phyloP scores from a whole-genome alignment of 2,797 vertebrate genomes.

The Monodelphis domestica region DNA sequence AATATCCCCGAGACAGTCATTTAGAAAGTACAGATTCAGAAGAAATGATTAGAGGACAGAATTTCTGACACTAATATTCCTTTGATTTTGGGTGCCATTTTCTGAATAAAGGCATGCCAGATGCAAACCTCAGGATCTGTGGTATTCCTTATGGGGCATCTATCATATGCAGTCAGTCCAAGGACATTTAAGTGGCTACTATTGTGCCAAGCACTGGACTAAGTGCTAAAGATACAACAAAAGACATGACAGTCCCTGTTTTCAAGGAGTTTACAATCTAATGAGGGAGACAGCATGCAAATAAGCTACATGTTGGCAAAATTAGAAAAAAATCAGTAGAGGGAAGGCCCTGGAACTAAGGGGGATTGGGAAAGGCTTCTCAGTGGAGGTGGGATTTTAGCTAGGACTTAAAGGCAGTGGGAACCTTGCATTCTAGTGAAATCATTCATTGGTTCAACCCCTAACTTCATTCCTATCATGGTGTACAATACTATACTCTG shows the following conservation, averaged over 20 bases:
- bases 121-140: not conserved
- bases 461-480: not conserved
- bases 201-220: not conserved
- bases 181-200: not conserved
- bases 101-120: not conserved
- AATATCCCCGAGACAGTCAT: slow-evolving; percentile 29
- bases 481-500: not conserved
- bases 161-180: not conserved
- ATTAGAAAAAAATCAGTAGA: not conserved
- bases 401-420: not conserved
- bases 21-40: slow-evolving; percentile 39
- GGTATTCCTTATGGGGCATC: not conserved
- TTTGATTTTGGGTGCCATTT: not conserved
- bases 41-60: not conserved
- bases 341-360: not conserved
- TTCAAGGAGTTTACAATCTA: not conserved
- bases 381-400: not conserved
- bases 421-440: not conserved
- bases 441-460: not conserved
- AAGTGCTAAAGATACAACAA: not conserved
- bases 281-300: not conserved
- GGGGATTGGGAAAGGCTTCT: not conserved
- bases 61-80: not conserved
- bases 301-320: not conserved
- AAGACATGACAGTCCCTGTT: not conserved